Base-by-base conservation (phyloP, 2,113 vertebrate species). In the Platysternon megacephalum region DNA sequence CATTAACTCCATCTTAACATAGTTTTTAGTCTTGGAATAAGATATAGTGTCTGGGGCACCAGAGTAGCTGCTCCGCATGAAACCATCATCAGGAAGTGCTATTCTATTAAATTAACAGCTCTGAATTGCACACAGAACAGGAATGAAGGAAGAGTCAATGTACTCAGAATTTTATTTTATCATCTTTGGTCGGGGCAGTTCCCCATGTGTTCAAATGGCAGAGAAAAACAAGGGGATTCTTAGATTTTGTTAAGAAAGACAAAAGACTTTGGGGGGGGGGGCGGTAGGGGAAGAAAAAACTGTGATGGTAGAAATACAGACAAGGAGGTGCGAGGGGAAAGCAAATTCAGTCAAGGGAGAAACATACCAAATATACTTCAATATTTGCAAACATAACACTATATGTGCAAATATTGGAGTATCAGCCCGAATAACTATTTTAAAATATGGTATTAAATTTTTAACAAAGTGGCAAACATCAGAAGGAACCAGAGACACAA, bases 311-410 rank as follows among this genome's bases (percentile, higher is more conserved):
- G 74, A 65, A 89, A 48, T 65, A 88, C 49, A 92, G 88, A 49
- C 82, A 72, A 79, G 92, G 79, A 79, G 39, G 24, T 26, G 52
- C 42, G 51, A 78, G 35, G 84, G 24, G 2, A n/a, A 19, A 74
- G 83, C 68, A 91, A 49, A 21, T 88, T 93, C 49, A 89, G 85
- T 91, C 93, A 95, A 86, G 35, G 65, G 7, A 9, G 16, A 68
- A 91, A 56, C 74, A 44, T 76, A 32, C 95, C 72, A 97, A 95
- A 91, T 52, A 80, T 48, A 89, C n/a, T 82, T 84, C 92, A 96
- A 93, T 92, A 96, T 92, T 96, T 93, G 94, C 72, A 97, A 95
- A 91, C 56, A 80, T 48, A 89, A 28, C 79, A 84, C 92, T 95
- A 93, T 92, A 95, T 92, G 95, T 93, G 95, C 87, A 95, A 46